A percentile compares a stretch with the other conserved stretches of the same genome.
These are phyloP conservation scores for Vanessa tameamea DNA, from an alignment of 1,140 invertebrate species.

Conservation along the genomic window DNA sequence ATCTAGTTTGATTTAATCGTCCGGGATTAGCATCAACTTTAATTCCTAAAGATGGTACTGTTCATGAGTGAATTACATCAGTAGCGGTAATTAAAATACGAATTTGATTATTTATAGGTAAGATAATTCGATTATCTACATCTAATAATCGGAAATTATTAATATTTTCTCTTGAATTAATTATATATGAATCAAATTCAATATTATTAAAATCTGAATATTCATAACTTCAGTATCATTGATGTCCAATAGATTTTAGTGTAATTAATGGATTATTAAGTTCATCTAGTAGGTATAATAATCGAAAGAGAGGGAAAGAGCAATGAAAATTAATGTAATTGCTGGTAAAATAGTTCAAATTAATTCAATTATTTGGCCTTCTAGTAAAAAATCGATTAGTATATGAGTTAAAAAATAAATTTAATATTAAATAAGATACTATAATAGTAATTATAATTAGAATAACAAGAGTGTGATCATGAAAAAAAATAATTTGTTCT, in stretches of 20 bases:
- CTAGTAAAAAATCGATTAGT: constrained; percentile 78
- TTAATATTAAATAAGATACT: constrained; percentile 82
- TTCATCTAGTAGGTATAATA: constrained; percentile 85
- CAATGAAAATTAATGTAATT: constrained; percentile 84
- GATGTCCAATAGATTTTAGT: constrained; percentile 84
- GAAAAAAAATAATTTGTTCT: constrained; percentile 83
- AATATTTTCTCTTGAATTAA: no score
- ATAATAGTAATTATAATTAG: constrained; percentile 82
- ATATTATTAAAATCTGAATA: no score
- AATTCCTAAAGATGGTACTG: no score
- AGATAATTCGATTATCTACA: no score
- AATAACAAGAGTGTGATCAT: constrained; percentile 82
- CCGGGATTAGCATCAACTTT: no score
- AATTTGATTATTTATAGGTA: no score
- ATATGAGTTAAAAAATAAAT: constrained; percentile 77
- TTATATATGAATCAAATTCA: no score
- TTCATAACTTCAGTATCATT: constrained; percentile 87
- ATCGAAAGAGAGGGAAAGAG: constrained; percentile 81
- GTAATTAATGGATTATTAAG: constrained; percentile 78
- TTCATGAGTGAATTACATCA: no score
- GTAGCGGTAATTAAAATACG: no score
- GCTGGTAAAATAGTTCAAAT: constrained; percentile 84
- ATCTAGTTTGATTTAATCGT: no score
- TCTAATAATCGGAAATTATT: no score
- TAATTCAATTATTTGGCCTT: constrained; percentile 82